Base-by-base conservation (phyloP, 1,140 invertebrate species). In the Archivesica marissinica region DNA sequence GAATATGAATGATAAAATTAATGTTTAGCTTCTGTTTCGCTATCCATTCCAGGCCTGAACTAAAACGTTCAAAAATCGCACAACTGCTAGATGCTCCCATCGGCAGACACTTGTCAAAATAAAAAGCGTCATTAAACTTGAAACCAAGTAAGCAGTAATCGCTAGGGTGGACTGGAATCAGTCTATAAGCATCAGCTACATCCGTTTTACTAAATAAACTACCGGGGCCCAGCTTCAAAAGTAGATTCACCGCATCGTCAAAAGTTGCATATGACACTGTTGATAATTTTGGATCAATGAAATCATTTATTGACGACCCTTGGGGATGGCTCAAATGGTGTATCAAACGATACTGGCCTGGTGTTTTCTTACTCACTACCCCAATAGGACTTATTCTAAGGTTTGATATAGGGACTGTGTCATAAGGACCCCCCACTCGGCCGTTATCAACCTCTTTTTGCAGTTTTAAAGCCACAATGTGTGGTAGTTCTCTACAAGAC, bases 51-150 rank as follows among this genome's bases (percentile, higher is more conserved):
- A 87, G n/a, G 56, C 47, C 50, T 44, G 59, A 47, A 44, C 74
- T 87, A 38, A 87, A 85, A 44, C 74, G 54, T 38, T 87, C 82
- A 59, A 80, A 87, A 15, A 77, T 85, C 4, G 74, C 74, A 35
- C 44, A 54, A 7, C 47, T 20, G 9, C 23, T 54, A 7, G 44
- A 52, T 6, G 30, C 50, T 7, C 44, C 74, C 74, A 54, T 76
- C 11, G 74, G 28, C 2, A 76, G 33, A 35, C 44, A 76, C 3
- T 23, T 59, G 52, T 87, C 81, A 39, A 44, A 76, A 28, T 68
- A 84, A 56, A 54, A 87, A 3, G 70, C 13, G 13, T 50, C 50
- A 3, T 25, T 17, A 23, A 56, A 76, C 17, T 20, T 52, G 13
- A 76, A 85, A 44, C 54, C 47, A 28, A 85, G 25, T 17, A 77